Conservation (phyloP, 2,797 vertebrate species). For the Macroramphosus scolopax region DNA sequence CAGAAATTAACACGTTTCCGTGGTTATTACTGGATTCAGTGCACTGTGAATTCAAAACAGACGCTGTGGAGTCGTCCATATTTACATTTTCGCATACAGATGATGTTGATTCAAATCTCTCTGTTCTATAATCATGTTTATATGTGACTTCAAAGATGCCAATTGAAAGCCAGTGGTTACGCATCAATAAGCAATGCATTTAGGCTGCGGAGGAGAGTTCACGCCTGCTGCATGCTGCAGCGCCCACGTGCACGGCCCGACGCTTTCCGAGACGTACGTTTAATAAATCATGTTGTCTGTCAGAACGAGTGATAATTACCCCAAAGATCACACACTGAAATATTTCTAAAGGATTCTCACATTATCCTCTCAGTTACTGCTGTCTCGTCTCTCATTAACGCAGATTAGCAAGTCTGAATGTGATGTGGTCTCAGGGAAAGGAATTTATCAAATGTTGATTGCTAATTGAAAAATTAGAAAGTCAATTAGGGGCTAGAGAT, state of each 20-base stretch:
- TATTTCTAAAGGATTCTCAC: conserved; percentile 47
- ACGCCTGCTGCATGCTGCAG: conserved; percentile 27
- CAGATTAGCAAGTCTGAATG: conserved; percentile 83
- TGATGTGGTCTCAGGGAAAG: conserved; percentile 78
- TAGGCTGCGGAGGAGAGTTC: conserved; percentile 24
- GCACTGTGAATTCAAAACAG: too few relatives aligned
- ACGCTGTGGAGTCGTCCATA: too few relatives aligned
- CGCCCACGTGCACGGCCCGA: conserved; percentile 27
- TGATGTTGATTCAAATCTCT: conserved; percentile 54
- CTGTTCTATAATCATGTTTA: conserved; percentile 56
- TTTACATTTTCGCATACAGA: too few relatives aligned
- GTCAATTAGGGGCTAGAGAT: conserved; percentile 91
- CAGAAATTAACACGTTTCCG: too few relatives aligned
- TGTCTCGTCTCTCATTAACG: conserved; percentile 40
- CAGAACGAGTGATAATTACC: conserved; percentile 59
- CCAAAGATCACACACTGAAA: conserved; percentile 69
- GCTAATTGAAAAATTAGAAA: conserved; percentile 99
- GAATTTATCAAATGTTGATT: conserved; percentile 90
- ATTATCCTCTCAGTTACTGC: conserved; percentile 37
- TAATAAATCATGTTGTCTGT: conserved; percentile 55
- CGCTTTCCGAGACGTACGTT: conserved; percentile 31
- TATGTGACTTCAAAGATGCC: conserved; percentile 58
- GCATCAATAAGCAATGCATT: conserved; percentile 50
- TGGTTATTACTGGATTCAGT: too few relatives aligned
- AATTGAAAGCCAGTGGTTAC: conserved; percentile 52